Evolutionary conservation across 2,888 invertebrate species (phyloP), one percentile per base, ranked within the genome.

Genomic region (Andrena praecox): DNA sequence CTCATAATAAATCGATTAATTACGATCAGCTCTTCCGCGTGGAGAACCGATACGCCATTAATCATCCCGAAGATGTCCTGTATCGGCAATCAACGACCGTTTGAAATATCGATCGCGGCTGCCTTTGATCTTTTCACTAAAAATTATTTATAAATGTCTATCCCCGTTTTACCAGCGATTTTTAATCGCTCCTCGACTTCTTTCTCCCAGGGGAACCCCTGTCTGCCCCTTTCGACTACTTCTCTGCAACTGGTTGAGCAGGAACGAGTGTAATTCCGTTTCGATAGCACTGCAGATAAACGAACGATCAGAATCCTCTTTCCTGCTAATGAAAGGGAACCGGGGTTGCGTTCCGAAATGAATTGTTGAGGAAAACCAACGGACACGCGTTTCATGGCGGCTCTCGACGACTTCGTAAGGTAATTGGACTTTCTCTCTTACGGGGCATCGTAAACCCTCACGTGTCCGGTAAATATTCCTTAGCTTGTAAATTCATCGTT

Each of bases 371-470:
- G 66, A 52, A 70, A 77, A 33, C 50, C 62, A n/a, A 66, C 67
- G 33, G 31, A 48, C 62, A 29, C 27, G n/a, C 59, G 50, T 69
- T 80, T 86, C 82, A 84, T 50, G 70, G 76, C 66, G 27, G 31
- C 72, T 69, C 73, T 29, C 35, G 84, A 86, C 77, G 70, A 86
- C 76, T 86, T 74, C 78, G 67, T 77, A 72, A 66, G 73, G 60
- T 69, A 80, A 83, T 81, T 70, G 64, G 68, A 84, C 84, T 85
- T 86, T 86, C 86, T 86, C 86, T 84, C 85, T 85, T 80, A 82
- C 52, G 69, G 73, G 27, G 71, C 31, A 75, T 85, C 86, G 71
- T 84, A 86, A 84, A 85, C 60, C 77, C 70, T 33, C 29, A 48
- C 52, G 67, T 80, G 85, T 86, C 84, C 84, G 80, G 73, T 80